These are phyloP conservation scores for Hiodon alosoides DNA, from an alignment of 2,113 vertebrate species.

Conservation along the genomic window DNA sequence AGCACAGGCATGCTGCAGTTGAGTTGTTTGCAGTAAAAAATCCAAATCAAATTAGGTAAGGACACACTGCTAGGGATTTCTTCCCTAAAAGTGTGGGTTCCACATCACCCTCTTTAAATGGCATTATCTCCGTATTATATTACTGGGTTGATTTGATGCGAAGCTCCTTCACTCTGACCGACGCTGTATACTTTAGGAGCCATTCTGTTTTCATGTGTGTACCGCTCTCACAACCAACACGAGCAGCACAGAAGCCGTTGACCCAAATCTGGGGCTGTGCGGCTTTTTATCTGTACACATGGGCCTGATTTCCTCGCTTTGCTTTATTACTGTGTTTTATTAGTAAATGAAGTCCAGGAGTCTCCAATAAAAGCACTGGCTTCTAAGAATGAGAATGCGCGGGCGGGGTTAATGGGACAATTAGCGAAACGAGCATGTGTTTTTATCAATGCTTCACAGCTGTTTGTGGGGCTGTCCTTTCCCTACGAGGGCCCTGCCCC, in stretches of 20 bases:
- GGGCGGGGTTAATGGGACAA: neutral
- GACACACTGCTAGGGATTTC: too few relatives aligned
- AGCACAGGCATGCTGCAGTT: too few relatives aligned
- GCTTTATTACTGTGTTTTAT: conserved; percentile 26
- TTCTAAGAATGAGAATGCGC: neutral
- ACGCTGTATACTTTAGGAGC: too few relatives aligned
- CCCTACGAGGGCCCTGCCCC: conserved; percentile 95
- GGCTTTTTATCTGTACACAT: conserved; percentile 3
- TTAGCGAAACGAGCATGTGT: neutral
- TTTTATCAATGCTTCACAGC: conserved; percentile 56
- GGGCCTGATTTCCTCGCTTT: neutral
- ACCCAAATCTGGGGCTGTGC: too few relatives aligned
- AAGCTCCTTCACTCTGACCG: too few relatives aligned
- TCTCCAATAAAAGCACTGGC: neutral
- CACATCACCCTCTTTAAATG: too few relatives aligned
- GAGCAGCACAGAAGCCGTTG: neutral
- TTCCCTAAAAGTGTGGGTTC: too few relatives aligned
- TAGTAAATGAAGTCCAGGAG: conserved; percentile 9
- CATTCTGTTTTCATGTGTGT: neutral
- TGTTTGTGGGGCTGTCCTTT: conserved; percentile 95
- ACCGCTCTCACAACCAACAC: neutral
- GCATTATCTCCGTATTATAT: too few relatives aligned
- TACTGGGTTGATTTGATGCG: too few relatives aligned
- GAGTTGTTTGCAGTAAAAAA: too few relatives aligned
- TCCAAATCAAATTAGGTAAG: too few relatives aligned